Evolutionary conservation across 2,797 vertebrate species (phyloP), one percentile per base, ranked within the genome.

Genomic region (Peromyscus attwateri): DNA sequence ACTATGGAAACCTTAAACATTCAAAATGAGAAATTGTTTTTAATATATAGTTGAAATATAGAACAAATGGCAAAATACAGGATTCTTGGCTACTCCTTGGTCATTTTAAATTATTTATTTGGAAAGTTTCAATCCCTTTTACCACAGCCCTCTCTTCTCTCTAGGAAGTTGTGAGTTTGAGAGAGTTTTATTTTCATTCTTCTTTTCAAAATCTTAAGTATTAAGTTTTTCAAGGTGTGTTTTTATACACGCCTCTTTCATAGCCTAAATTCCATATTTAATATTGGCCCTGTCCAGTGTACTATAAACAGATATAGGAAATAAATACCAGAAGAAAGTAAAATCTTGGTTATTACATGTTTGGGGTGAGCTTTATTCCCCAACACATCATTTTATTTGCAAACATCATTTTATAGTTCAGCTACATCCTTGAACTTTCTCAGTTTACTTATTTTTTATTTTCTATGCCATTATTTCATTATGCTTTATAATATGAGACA

Each of bases 71-170:
- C 96, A 95, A 94, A 96, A 27, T 98, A 96, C 4, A 92, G 25
- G 31, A 31, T 94, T 98, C 98, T 99, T 99, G 98, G 97, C 97
- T 98, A 97, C 97, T 98, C 98, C 98, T 99, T 98, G 98, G 98
- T 98, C 98, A 99, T 98, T 97, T 98, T 95, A 98, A 98, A 98
- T 96, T 77, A 95, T 73, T 94, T 96, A 82, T 79, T 81, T 91
- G 82, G 82, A n/a, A 98, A 97, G 88, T 94, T 97, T 95, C 49
- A 92, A 96, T 94, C 46, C 93, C 92, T 64, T 98, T 98, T 98
- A 95, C 97, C 27, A 29, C 94, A 98, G 96, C 94, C 85, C 76
- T 94, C 96, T 91, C 98, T 98, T 97, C 95, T 98, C 92, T 94
- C 97, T 96, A 98, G 96, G 96, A 98, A 98, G 96, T 98, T 98